A percentile compares a stretch with the other conserved stretches of the same genome.
phyloP scores from a whole-genome alignment of 2,888 invertebrate genomes.

The Diarsia rubi region DNA sequence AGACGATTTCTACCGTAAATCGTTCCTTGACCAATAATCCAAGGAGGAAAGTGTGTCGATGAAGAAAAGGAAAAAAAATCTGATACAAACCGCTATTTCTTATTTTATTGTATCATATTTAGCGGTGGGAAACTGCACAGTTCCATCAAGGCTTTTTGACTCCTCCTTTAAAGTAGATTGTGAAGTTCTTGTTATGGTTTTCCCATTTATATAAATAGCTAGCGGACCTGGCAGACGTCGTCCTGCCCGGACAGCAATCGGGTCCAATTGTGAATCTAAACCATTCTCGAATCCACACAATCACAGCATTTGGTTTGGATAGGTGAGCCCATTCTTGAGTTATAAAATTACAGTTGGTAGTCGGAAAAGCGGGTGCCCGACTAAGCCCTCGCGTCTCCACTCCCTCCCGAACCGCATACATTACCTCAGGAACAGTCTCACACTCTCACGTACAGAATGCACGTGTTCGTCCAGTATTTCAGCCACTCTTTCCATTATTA shows the following conservation, averaged over 20 bases:
- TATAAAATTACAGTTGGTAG: too few species aligned
- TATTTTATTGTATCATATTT: not conserved
- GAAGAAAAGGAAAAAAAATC: too few species aligned
- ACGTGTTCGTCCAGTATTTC: not conserved
- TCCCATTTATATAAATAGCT: not conserved
- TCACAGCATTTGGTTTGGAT: too few species aligned
- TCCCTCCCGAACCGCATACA: not conserved
- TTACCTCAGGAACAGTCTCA: not conserved
- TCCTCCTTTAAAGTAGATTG: not conserved
- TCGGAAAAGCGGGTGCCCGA: not conserved
- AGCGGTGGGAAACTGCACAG: not conserved
- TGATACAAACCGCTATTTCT: not conserved
- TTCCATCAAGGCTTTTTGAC: not conserved
- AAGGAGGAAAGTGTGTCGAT: too few species aligned
- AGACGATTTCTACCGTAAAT: too few species aligned
- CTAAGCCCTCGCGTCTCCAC: not conserved
- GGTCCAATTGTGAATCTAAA: too few species aligned
- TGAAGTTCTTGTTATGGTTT: not conserved
- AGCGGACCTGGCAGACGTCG: too few species aligned
- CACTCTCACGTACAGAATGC: not conserved
- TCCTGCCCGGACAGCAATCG: too few species aligned
- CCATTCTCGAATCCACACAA: too few species aligned
- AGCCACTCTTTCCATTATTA: slow-evolving; percentile 49
- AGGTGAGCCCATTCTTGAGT: too few species aligned
- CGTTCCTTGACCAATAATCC: too few species aligned